Base-by-base conservation (phyloP, 1,140 invertebrate genomes). In the Drosophila orena region DNA sequence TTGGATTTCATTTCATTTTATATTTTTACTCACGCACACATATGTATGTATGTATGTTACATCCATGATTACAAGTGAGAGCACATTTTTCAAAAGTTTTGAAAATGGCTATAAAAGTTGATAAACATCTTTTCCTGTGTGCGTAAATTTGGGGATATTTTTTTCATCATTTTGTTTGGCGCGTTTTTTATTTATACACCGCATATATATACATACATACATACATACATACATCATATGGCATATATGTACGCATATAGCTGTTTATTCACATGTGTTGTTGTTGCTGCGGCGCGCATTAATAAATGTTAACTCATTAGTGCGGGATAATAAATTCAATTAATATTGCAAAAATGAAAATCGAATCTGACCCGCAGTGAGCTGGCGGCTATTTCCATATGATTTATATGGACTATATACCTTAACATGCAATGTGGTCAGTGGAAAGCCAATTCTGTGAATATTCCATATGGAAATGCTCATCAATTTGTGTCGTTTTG, bases 301-400 rank as follows among this genome's bases (percentile, higher is more conserved):
- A 88, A 88, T 77, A 88, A 85, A 85, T 88, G 74, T 86, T 86
- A 60, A 84, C 54, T 85, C 81, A 81, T 81, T 86, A 77, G 78
- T 81, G 58, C 50, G 61, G 55, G 54, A 64, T 58, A 79, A 85
- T 85, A 84, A 85, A 85, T 80, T 56, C 57, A 79, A 73, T 77
- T 85, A 68, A 60, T 54, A 62, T 52, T 17, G 40, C 38, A 81
- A 72, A 73, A 66, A 58, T 53, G 35, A 72, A 81, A 77, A 64
- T 71, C 59, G 71, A 56, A 70, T 64, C 64, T 43, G 62, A 68
- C 35, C 37, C 37, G 62, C 65, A 11, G 65, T 14, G 37, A 44
- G 64, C 24, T 37, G 56, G 30, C n/a, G 69, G 73, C 75, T 47
- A 86, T 85, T 86, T 85, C 78, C 78, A 86, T 86, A 70, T 81